These are phyloP conservation scores for Tragelaphus scriptus DNA, from an alignment of 2,113 vertebrate species.

Conservation along the genomic window DNA sequence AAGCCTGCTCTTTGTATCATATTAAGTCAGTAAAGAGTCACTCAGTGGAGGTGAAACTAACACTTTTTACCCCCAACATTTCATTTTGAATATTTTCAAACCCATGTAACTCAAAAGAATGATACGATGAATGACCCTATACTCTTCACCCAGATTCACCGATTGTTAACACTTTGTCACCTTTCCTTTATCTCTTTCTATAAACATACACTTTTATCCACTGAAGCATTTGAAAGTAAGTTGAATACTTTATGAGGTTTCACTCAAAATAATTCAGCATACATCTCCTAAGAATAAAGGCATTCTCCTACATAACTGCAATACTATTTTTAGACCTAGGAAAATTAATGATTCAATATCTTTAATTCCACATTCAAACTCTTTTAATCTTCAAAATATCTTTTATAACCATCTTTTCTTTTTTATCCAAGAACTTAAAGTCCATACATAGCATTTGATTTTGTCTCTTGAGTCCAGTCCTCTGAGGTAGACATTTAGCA, in stretches of 20 bases:
- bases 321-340: slow-evolving; percentile 6
- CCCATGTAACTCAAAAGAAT: not conserved
- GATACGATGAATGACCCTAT: not conserved
- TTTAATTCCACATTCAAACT: slow-evolving; percentile 10
- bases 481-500: not conserved
- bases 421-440: not conserved
- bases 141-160: not conserved
- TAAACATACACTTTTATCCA: not conserved
- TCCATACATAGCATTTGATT: not conserved
- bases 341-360: slow-evolving; percentile 15
- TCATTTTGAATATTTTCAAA: not conserved
- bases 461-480: not conserved
- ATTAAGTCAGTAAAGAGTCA: not conserved
- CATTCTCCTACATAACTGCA: not conserved
- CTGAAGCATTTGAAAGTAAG: slow-evolving; percentile 26
- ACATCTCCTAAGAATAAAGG: not conserved
- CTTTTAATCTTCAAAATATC: not conserved
- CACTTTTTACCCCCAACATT: not conserved
- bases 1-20: not conserved
- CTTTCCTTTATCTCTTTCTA: slow-evolving; percentile 16
- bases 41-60: not conserved
- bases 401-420: not conserved
- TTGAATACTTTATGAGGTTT: slow-evolving; percentile 15
- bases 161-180: not conserved
- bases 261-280: slow-evolving; percentile 33